phyloP scores from a whole-genome alignment of 37 sponge, comb jelly and placozoan genomes.

The Petrosia ficiformis region DNA sequence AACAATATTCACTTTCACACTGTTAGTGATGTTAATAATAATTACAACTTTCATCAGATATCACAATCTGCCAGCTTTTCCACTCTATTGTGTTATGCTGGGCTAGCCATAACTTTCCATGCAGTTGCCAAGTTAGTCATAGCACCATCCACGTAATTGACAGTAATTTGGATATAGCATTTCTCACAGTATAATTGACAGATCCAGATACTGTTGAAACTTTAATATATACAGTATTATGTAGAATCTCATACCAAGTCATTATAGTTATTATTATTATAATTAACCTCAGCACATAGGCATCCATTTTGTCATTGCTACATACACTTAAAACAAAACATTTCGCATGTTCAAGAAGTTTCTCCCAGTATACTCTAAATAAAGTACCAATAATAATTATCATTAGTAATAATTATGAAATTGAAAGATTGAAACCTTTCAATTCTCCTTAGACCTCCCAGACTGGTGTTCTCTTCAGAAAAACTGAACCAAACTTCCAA shows the following conservation, averaged over 20 bases:
- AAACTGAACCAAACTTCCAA: slow-evolving; percentile 84
- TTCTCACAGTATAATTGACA: no score
- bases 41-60: no score
- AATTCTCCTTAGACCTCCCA: slow-evolving; percentile 38
- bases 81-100: no score
- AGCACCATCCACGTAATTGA: no score
- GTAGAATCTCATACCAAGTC: no score
- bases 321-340: slow-evolving; percentile 65
- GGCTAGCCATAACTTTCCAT: no score
- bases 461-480: neutral
- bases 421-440: slow-evolving; percentile 1
- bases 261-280: neutral
- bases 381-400: neutral
- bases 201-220: no score
- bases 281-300: slow-evolving; percentile 77
- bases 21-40: neutral
- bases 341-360: slow-evolving; percentile 43
- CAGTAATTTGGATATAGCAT: no score
- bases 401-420: no score
- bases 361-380: slow-evolving; percentile 36
- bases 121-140: no score
- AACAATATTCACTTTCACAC: no score
- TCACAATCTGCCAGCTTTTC: no score
- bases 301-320: slow-evolving; percentile 51
- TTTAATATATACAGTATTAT: slow-evolving; percentile 5